Evolutionary conservation across 2,113 vertebrate species (phyloP), one percentile per base, ranked within the genome.

Genomic region (Vulpes lagopus): DNA sequence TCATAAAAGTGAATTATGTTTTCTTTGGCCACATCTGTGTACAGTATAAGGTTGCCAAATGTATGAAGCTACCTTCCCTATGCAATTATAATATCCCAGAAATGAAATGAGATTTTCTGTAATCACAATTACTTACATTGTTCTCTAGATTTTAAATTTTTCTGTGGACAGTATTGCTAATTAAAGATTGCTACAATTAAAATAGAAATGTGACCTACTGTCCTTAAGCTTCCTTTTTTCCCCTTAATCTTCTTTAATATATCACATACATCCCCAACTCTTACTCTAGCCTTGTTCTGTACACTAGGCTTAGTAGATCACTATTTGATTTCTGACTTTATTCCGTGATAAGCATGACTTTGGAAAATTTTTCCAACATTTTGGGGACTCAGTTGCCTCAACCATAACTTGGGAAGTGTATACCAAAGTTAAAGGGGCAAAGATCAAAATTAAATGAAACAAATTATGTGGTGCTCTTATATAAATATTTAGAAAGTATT

Each of bases 91-190:
- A 89, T 85, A 89, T 76, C 32, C 32, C 83, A 89, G 12, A 88
- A 91, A 83, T 25, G 80, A 95, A 59, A 69, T 89, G 69, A 38
- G 8, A 89, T 87, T 92, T 91, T 92, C 71, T 92, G 79, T 49
- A 81, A 67, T 92, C 32, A 20, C 71, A 89, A 62, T 95, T 62
- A 93, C 94, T 95, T 85, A 80, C 94, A 62, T 80, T 95, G 32
- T 92, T 94, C 38, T 94, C 65, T 57, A 60, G 64, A 49, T 92
- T 97, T 94, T 67, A 49, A 85, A 89, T 95, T 93, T 35, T 67
- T 86, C 35, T 82, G 14, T 86, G 95, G 53, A 93, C 32, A 81
- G 11, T 65, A 15, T 76, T 92, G 30, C 49, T 80, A 81, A 92
- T 92, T 64, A 82, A 94, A 89, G 19, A 73, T n/a, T 93, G 60